These are phyloP conservation scores for Drosophila serrata DNA, from an alignment of 1,140 invertebrate species.

Conservation along the genomic window DNA sequence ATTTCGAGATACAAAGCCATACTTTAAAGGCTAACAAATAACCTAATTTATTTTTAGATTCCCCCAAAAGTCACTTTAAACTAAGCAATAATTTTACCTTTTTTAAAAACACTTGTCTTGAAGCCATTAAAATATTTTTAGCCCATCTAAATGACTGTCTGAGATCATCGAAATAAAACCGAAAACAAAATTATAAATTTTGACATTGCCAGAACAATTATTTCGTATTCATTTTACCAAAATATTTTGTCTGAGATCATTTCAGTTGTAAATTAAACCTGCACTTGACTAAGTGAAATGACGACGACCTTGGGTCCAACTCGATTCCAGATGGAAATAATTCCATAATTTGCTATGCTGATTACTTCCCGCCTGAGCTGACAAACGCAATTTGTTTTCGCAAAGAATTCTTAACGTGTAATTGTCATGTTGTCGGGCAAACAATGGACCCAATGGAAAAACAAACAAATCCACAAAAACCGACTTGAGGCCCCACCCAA, in stretches of 20 bases:
- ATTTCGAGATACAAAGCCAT: background rate
- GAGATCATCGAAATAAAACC: slow-evolving; percentile 8
- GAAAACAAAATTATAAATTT: background rate
- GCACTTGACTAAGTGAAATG: slow-evolving; percentile 28
- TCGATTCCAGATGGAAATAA: slow-evolving; percentile 51
- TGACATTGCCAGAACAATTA: background rate
- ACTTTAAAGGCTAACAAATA: background rate
- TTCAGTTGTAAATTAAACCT: slow-evolving; percentile 18
- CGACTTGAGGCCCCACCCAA: slow-evolving; percentile 26
- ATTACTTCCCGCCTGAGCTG: slow-evolving; percentile 52
- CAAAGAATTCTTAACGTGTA: slow-evolving; percentile 74
- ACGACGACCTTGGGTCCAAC: slow-evolving; percentile 18
- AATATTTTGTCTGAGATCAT: slow-evolving; percentile 21
- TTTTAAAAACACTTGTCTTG: background rate
- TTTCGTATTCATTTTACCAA: background rate
- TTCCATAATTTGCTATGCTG: slow-evolving; percentile 53
- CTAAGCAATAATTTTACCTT: background rate
- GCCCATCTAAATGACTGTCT: slow-evolving; percentile 2
- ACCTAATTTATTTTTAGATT: background rate
- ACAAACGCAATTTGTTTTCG: slow-evolving; percentile 74
- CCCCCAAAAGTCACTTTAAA: background rate
- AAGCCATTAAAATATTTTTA: background rate
- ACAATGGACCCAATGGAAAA: slow-evolving; percentile 61
- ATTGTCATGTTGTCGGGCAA: slow-evolving; percentile 77
- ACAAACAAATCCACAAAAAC: slow-evolving; percentile 38